phyloP scores from a whole-genome alignment of 2,113 vertebrate species.

The Gnathonemus longibarbis region DNA sequence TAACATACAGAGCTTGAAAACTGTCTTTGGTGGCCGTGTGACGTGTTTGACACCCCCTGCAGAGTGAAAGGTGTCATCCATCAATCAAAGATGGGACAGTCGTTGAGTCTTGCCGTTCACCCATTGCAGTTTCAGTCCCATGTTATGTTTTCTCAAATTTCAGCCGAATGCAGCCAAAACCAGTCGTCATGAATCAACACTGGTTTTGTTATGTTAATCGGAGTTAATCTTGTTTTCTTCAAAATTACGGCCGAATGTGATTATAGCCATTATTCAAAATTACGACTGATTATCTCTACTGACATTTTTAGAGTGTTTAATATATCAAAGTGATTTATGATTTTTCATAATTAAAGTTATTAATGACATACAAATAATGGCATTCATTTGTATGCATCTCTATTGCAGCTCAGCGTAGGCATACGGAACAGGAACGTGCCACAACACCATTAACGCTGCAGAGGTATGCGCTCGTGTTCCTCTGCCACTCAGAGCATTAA shows the following conservation, averaged over 20 bases:
- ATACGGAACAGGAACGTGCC: neutral
- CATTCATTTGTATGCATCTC: neutral
- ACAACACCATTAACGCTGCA: too few relatives aligned
- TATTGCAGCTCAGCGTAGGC: neutral
- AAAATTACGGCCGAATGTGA: slow-evolving; percentile 6
- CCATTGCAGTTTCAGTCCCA: neutral
- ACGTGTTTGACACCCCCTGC: slow-evolving; percentile 18
- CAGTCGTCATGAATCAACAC: neutral
- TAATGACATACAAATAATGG: slow-evolving; percentile 1
- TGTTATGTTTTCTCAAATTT: neutral
- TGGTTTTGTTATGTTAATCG: neutral
- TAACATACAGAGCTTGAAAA: slow-evolving; percentile 1
- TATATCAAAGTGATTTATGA: slow-evolving; percentile 10
- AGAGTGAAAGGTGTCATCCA: slow-evolving; percentile 21
- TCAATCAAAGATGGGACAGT: slow-evolving; percentile 20
- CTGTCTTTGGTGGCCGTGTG: slow-evolving; percentile 8
- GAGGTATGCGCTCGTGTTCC: neutral
- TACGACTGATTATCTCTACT: slow-evolving; percentile 4
- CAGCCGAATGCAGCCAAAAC: neutral
- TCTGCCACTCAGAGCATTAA: neutral
- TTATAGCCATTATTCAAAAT: slow-evolving; percentile 19
- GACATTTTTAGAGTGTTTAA: slow-evolving; percentile 6
- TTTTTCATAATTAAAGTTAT: slow-evolving; percentile 8
- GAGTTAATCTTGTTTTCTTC: slow-evolving; percentile 12
- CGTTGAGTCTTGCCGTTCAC: neutral